Evolutionary conservation across 2,113 vertebrate genomes (phyloP).

Genomic region (Synchiropus splendidus): DNA sequence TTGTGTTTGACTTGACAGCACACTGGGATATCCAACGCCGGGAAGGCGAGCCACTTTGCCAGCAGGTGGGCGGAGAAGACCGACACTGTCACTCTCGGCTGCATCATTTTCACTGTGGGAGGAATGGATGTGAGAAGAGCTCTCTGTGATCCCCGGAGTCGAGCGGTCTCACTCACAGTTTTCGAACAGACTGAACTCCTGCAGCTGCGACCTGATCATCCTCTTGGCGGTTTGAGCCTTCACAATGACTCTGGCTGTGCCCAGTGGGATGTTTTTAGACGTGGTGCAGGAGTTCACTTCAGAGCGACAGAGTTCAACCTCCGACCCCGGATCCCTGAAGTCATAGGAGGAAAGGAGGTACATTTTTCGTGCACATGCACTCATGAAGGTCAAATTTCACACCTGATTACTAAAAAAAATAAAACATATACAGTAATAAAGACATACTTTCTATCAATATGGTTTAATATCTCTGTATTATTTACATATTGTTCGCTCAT

Average conservation of each 20-base stretch:
- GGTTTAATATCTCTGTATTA: too few relatives aligned
- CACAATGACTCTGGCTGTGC: constrained; percentile 4
- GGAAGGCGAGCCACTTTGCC: constrained; percentile 2
- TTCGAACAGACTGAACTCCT: background rate
- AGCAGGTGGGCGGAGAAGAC: constrained; percentile 3
- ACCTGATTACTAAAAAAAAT: too few relatives aligned
- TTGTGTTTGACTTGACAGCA: constrained; percentile 43
- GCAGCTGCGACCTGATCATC: constrained; percentile 23
- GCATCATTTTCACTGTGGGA: constrained; percentile 31
- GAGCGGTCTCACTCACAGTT: constrained; percentile 42
- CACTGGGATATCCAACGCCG: accelerated
- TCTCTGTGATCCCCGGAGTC: too few relatives aligned
- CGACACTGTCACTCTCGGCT: background rate
- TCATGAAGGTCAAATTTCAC: too few relatives aligned
- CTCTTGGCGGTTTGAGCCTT: constrained; percentile 24
- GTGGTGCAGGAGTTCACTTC: too few relatives aligned
- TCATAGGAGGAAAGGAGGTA: too few relatives aligned
- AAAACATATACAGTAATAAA: too few relatives aligned
- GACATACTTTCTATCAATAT: too few relatives aligned
- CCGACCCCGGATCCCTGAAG: too few relatives aligned
- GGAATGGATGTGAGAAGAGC: constrained; percentile 3
- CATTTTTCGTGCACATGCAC: too few relatives aligned
- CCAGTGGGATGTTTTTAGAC: accelerated
- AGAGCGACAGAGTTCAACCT: too few relatives aligned
- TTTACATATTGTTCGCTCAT: too few relatives aligned